Evolutionary conservation across 2,888 invertebrate genomes (phyloP).

Genomic region (Timema cristinae): DNA sequence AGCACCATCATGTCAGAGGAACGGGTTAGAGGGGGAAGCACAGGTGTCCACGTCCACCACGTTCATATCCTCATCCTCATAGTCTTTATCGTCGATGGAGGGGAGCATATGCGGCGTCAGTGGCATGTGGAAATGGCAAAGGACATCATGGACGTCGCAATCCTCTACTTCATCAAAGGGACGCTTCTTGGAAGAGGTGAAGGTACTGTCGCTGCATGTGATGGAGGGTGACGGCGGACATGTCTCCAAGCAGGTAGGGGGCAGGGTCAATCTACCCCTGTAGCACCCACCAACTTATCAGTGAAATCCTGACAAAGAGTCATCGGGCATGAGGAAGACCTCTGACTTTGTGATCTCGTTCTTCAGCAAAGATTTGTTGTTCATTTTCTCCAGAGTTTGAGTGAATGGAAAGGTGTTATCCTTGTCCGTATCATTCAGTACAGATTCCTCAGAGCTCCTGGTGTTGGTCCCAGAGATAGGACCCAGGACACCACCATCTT

Average conservation of each 20-base stretch:
- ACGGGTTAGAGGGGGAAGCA: slow-evolving; percentile 12
- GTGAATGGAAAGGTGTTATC: slow-evolving; percentile 40
- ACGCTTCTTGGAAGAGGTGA: slow-evolving; percentile 26
- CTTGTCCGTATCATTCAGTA: slow-evolving; percentile 24
- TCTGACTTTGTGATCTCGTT: neutral
- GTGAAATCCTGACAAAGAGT: slow-evolving; percentile 24
- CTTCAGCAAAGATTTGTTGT: neutral
- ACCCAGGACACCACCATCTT: neutral
- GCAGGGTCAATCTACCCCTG: slow-evolving; percentile 6
- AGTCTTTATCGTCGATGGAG: slow-evolving; percentile 58
- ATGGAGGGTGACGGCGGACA: neutral
- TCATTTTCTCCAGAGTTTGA: neutral
- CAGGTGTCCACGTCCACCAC: slow-evolving; percentile 42
- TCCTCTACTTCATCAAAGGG: slow-evolving; percentile 54
- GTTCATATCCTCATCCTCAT: slow-evolving; percentile 45
- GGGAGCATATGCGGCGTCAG: slow-evolving; percentile 65
- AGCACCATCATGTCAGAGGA: too few species aligned
- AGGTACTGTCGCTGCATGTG: slow-evolving; percentile 29
- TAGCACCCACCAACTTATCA: slow-evolving; percentile 24
- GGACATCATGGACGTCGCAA: slow-evolving; percentile 63
- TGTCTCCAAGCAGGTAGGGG: slow-evolving; percentile 6
- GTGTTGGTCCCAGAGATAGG: too few species aligned
- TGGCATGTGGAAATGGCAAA: slow-evolving; percentile 67
- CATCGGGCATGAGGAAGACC: neutral
- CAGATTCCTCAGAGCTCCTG: neutral